Base-by-base conservation (phyloP, 2,797 vertebrate species). In the Hipposideros larvatus region DNA sequence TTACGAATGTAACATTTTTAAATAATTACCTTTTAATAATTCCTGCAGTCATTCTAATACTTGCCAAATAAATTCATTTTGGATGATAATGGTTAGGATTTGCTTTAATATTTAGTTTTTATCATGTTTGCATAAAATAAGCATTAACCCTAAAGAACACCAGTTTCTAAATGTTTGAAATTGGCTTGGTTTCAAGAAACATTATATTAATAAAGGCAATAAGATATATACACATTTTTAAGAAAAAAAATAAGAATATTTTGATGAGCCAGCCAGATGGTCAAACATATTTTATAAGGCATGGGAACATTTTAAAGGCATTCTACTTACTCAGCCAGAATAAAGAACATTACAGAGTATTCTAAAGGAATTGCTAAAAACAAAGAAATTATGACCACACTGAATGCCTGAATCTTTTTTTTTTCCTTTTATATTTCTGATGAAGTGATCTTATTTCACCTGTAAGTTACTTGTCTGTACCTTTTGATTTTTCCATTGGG, bases 81-180 rank as follows among this genome's bases (percentile, higher is more conserved):
- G 63, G 34, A 63, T 96, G 18, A 74, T 16, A 91, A 28, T 89
- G 37, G 46, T 78, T 92, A 92, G 16, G 5, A 90, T 74, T 84
- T 96, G 28, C 37, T 96, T 96, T 85, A 80, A 89, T 48, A 59
- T 82, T 92, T 59, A 78, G 9, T 88, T 48, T 90, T 95, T 71
- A 77, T 77, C 63, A 74, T 83, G 16, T 77, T 93, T 94, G 16
- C 21, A 79, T 74, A 68, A 87, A 95, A 78, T 93, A 24, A 55
- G 7, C 77, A 85, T 90, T 82, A 73, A 68, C 28, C 55, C 14
- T 87, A 87, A 80, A 78, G 70, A 87, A 82, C 14, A 68, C 63
- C 28, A 89, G 22, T 92, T 96, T 94, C 48, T 82, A 92, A 90
- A 82, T 89, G n/a, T 96, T 92, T 94, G 26, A 85, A 92, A 78